Evolutionary conservation across 2,888 invertebrate genomes (phyloP).

Genomic region (Stratiomys singularior): DNA sequence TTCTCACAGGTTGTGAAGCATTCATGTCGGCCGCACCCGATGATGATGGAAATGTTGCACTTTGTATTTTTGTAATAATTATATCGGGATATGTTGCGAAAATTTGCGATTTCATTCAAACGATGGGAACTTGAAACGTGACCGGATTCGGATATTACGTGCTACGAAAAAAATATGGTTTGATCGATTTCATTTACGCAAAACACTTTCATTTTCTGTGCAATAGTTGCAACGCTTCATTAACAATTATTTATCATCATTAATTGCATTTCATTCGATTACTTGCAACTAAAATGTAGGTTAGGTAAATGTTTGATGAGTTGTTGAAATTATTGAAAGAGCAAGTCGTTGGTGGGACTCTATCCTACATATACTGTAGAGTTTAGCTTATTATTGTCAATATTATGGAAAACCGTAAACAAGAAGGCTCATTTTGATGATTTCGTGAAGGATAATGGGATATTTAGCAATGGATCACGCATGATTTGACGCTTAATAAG

Average conservation of each 20-base stretch:
- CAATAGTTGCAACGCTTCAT: not conserved
- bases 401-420: no score
- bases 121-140: conserved; percentile 30
- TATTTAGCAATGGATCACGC: no score
- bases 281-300: not conserved
- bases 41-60: not conserved
- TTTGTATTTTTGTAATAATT: not conserved
- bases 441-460: no score
- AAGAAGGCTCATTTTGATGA: no score
- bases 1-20: not conserved
- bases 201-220: conserved; percentile 5
- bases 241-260: not conserved
- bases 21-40: conserved; percentile 14
- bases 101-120: not conserved
- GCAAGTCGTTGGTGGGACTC: no score
- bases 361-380: no score
- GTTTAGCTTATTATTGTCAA: no score
- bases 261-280: not conserved
- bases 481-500: no score
- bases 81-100: not conserved
- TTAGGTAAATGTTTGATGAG: not conserved
- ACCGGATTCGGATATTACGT: not conserved
- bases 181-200: not conserved
- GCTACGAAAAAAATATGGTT: conserved; percentile 6
- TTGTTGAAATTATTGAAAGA: not conserved